Evolutionary conservation across 2,113 vertebrate genomes (phyloP).

Genomic region (Electrona antarctica): DNA sequence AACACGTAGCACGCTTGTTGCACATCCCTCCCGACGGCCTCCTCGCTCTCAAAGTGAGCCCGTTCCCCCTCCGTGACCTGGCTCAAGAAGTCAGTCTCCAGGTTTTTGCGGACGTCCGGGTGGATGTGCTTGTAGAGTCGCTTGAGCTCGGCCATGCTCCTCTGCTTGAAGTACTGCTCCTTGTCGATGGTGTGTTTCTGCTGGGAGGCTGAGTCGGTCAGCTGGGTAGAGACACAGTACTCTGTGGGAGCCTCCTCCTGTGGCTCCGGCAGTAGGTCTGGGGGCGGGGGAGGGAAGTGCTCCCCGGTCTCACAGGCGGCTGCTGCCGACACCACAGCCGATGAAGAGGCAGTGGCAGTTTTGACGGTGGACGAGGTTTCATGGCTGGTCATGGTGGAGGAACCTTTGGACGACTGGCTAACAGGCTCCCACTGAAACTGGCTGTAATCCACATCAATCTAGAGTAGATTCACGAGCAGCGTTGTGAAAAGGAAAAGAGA

Average conservation of each 20-base stretch:
- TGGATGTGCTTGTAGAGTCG: constrained; percentile 86
- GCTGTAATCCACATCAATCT: constrained; percentile 85
- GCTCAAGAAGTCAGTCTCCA: constrained; percentile 82
- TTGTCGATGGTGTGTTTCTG: constrained; percentile 66
- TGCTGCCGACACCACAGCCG: constrained; percentile 42
- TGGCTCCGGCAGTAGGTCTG: constrained; percentile 70
- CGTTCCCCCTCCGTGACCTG: constrained; percentile 79
- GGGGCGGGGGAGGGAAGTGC: constrained; percentile 74
- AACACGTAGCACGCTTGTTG: constrained; percentile 82
- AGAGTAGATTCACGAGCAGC: neutral
- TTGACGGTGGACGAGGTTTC: constrained; percentile 64
- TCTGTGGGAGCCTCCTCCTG: constrained; percentile 69
- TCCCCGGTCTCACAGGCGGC: constrained; percentile 67
- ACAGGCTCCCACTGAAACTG: constrained; percentile 80
- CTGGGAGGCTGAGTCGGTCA: constrained; percentile 49
- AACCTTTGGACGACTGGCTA: constrained; percentile 68
- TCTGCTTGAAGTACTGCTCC: constrained; percentile 84
- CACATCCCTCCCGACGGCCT: constrained; percentile 73
- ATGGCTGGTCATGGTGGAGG: constrained; percentile 68
- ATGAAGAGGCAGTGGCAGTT: constrained; percentile 43
- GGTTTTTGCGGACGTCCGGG: constrained; percentile 84
- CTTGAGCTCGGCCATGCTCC: constrained; percentile 85
- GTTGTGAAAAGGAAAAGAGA: constrained; percentile 35
- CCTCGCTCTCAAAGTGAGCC: constrained; percentile 63
- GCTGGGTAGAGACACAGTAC: constrained; percentile 74